Evolutionary conservation across 2,113 vertebrate species (phyloP), one percentile per base, ranked within the genome.

Genomic region (Apodemus speciosus): DNA sequence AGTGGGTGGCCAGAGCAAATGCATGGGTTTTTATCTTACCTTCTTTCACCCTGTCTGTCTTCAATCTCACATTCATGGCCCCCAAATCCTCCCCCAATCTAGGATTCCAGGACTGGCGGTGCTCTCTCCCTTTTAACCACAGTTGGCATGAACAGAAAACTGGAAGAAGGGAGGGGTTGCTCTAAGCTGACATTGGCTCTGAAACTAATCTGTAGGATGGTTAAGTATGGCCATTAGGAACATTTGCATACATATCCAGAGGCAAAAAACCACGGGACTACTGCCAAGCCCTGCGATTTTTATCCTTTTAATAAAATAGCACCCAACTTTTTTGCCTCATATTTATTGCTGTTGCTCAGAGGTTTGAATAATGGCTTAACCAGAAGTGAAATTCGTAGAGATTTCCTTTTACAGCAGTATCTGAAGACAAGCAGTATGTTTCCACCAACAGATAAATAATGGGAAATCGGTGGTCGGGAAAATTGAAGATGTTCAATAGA

Each of bases 341-440:
- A 58, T 73, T 93, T 92, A 90, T 53, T 92, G 90, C 60, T 92
- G 18, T 64, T 85, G 73, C 27, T 16, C 40, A 14, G 32, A 87
- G 30, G 53, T 92, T 84, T 83, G 25, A 72, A 66, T 83, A 72
- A 27, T 46, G 15, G 43, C 13, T 13, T 84, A 90, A 88, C 32
- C 21, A 46, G 32, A 95, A 92, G 27, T 85, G 58, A 92, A 85
- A 23, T 83, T 77, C 43, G 69, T 72, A 40, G 32, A 46, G 68
- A 3, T 88, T 77, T 94, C 6, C 8, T n/a, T 20, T 3, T 72
- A 60, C 2, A 16, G 10, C 21, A 18, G 14, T 69, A 56, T 69
- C 1, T 58, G 73, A 56, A 35, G 68, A 21, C n/a, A 75, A 72
- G 76, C 25, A 68, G 21, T 3, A 30, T 10, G n/a, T 80, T 94